These are phyloP conservation scores for Opisthograptis luteolata DNA, from an alignment of 2,888 invertebrate species.

Conservation along the genomic window DNA sequence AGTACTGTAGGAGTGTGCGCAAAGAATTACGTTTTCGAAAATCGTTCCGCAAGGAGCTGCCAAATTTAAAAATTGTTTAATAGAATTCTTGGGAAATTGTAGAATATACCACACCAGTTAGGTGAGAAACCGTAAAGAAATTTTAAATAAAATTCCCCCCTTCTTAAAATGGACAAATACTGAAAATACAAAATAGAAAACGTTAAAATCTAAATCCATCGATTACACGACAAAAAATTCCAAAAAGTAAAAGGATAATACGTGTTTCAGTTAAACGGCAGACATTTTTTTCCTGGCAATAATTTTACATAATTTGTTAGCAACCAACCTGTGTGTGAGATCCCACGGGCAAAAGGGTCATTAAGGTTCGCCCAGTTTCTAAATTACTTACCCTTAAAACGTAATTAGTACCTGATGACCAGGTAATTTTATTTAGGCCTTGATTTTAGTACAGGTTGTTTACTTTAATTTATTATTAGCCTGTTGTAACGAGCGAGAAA, in stretches of 20 bases:
- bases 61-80: no score
- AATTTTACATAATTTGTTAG: slow-evolving; percentile 19
- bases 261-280: slow-evolving; percentile 7
- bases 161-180: no score
- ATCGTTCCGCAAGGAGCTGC: no score
- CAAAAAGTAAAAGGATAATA: neutral
- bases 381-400: slow-evolving; percentile 42
- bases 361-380: slow-evolving; percentile 43
- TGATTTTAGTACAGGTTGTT: slow-evolving; percentile 31
- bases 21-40: no score
- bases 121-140: no score
- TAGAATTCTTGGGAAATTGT: no score
- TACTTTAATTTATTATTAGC: neutral
- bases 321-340: slow-evolving; percentile 10
- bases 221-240: slow-evolving; percentile 9
- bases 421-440: slow-evolving; percentile 45
- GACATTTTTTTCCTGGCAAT: slow-evolving; percentile 1
- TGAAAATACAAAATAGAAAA: no score
- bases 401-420: slow-evolving; percentile 40
- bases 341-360: slow-evolving; percentile 30
- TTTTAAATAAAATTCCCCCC: no score
- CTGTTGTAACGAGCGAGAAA: neutral
- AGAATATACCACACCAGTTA: no score
- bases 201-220: no score
- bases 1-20: no score